A percentile compares a stretch with the other conserved stretches of the same genome.
Evolutionary conservation across 1,140 invertebrate genomes (phyloP).

Genomic region (Nomia melanderi): DNA sequence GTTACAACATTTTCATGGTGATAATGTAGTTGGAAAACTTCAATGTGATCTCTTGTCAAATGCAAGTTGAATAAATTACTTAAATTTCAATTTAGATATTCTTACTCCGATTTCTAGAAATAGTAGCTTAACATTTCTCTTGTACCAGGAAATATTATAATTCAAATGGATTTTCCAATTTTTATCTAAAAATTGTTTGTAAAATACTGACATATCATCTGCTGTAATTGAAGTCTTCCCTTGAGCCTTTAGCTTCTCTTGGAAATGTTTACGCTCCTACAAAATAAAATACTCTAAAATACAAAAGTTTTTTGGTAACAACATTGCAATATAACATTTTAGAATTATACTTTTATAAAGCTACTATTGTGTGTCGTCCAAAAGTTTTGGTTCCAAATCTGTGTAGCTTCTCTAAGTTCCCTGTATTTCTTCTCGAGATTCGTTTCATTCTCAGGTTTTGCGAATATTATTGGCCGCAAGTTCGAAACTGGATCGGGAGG

Average conservation of each 20-base stretch:
- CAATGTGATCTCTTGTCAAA: neutral
- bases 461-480: slow-evolving; percentile 86
- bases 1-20: neutral
- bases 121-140: slow-evolving; percentile 85
- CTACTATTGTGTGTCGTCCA: slow-evolving; percentile 89
- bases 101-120: slow-evolving; percentile 83
- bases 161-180: slow-evolving; percentile 87
- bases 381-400: slow-evolving; percentile 91
- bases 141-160: slow-evolving; percentile 90
- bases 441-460: slow-evolving; percentile 84
- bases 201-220: slow-evolving; percentile 93
- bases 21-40: slow-evolving; percentile 17
- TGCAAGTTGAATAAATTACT: slow-evolving; percentile 38
- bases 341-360: slow-evolving; percentile 82
- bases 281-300: slow-evolving; percentile 61
- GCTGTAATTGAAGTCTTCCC: slow-evolving; percentile 83
- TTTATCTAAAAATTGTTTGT: slow-evolving; percentile 90
- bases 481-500: slow-evolving; percentile 90
- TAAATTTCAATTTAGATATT: slow-evolving; percentile 79
- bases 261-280: slow-evolving; percentile 86
- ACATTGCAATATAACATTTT: slow-evolving; percentile 12
- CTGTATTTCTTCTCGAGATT: slow-evolving; percentile 84
- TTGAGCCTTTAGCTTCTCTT: slow-evolving; percentile 80
- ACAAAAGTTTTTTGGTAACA: neutral
- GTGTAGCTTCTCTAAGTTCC: slow-evolving; percentile 84